Evolutionary conservation across 2,888 invertebrate genomes (phyloP), one percentile per base, ranked within the genome.

Genomic region (Aleiodes alternator): DNA sequence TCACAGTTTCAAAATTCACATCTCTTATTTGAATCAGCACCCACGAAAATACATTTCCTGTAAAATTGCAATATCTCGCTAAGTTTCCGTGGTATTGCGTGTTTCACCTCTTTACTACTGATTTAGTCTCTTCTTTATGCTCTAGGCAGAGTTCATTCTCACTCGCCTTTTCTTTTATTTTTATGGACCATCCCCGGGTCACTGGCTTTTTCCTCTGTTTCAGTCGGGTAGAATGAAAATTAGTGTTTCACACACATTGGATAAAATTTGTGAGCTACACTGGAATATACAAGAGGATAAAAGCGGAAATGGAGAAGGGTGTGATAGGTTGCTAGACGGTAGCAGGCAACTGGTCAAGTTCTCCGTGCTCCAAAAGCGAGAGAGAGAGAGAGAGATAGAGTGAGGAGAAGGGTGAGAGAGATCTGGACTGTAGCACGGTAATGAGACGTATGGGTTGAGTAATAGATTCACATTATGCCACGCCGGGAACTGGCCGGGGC

Each of bases 401-500:
- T 43, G 43, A 9, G 72, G 59, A 66, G 38, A 68, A 66, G 75
- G 31, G 72, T 68, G 76, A 72, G 74, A 72, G 71, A 73, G 69
- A 76, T 69, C 75, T 50, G 16, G 4, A 48, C 74, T 78, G 66
- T 69, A 50, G 61, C 59, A 72, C 61, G 57, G 55, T 75, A 69
- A 51, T 61, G 83, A 84, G 83, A 84, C 81, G 80, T 80, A 83
- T 78, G 80, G 80, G 79, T 80, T 79, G 84, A 85, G 84, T 86
- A 85, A 86, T 87, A 85, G 86, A 86, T 85, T 84, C 84, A 79
- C 83, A 84, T 86, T 86, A 85, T 80, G 79, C 80, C 78, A 61
- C 68, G 55, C 53, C 50, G 43, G 48, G 16, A 73, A 70, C 34
- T 69, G 34, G 43, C 70, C 51, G 55, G 43, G 70, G 56, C 23